These are phyloP conservation scores for Aldabrachelys gigantea DNA, from an alignment of 2,113 vertebrate genomes.

Conservation along the genomic window DNA sequence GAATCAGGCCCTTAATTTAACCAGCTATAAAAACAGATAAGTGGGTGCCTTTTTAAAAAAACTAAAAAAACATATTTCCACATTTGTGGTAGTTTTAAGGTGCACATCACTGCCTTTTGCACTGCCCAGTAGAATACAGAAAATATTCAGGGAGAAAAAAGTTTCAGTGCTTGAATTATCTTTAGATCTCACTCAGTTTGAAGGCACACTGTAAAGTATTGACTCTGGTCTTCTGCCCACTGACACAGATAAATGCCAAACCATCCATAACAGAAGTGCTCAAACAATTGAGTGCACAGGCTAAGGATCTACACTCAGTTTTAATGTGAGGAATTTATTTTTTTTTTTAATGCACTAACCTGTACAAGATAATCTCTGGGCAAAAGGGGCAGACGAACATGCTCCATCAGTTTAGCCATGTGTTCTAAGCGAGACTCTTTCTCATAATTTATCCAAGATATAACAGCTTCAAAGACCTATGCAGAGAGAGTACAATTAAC, in stretches of 20 bases:
- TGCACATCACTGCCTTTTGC: not conserved
- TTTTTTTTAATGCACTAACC: constrained; percentile 76
- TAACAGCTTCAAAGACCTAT: constrained; percentile 96
- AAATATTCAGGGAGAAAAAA: not conserved
- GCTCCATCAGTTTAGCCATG: constrained; percentile 97
- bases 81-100: not conserved
- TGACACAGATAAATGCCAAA: not conserved
- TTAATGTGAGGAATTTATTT: not conserved
- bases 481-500: constrained; percentile 32
- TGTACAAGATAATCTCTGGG: constrained; percentile 95
- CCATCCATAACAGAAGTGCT: not conserved
- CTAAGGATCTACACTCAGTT: not conserved
- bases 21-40: not conserved
- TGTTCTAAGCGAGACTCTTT: constrained; percentile 90
- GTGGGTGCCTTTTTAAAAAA: not conserved
- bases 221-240: not conserved
- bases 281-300: constrained; percentile 4
- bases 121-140: not conserved
- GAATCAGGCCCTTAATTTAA: not conserved
- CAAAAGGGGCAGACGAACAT: constrained; percentile 93
- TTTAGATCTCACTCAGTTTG: not conserved
- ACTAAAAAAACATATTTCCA: not conserved
- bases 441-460: constrained; percentile 95
- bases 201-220: not conserved
- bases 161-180: not conserved